Percentiles rank a stretch among this genome's conserved stretches.
Evolutionary conservation across 2,888 invertebrate species (phyloP).

Genomic region (Eucera pruinosa): DNA sequence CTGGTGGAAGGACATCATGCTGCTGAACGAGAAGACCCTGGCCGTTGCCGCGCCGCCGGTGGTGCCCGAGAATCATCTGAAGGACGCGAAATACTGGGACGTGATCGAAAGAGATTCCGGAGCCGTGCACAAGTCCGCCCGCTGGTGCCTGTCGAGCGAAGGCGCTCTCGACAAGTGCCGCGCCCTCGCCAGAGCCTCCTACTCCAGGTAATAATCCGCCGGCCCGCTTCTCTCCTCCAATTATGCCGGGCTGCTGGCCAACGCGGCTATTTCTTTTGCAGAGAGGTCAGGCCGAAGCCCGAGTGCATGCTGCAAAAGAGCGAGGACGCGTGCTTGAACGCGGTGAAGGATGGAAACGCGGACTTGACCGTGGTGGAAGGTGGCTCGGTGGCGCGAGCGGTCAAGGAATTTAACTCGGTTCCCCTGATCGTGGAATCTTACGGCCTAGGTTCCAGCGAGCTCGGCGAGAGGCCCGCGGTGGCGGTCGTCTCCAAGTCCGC

Average conservation of each 20-base stretch:
- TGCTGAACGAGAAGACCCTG: constrained; percentile 87
- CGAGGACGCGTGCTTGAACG: constrained; percentile 88
- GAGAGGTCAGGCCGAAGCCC: constrained; percentile 92
- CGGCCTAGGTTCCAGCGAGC: constrained; percentile 86
- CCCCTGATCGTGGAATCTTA: constrained; percentile 89
- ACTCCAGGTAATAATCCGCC: constrained; percentile 85
- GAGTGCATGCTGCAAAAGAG: constrained; percentile 90
- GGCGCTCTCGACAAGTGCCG: constrained; percentile 91
- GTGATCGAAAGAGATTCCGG: constrained; percentile 91
- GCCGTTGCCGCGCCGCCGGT: constrained; percentile 88
- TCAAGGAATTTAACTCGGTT: constrained; percentile 86
- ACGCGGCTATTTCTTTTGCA: too few relatives aligned
- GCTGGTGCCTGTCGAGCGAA: constrained; percentile 88
- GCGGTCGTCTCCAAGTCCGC: constrained; percentile 88
- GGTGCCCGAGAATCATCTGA: constrained; percentile 87
- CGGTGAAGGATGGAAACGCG: constrained; percentile 88
- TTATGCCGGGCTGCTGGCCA: too few relatives aligned
- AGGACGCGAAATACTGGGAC: constrained; percentile 88
- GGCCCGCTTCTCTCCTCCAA: neutral
- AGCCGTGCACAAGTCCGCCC: constrained; percentile 88
- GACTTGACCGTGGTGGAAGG: constrained; percentile 90
- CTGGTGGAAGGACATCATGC: constrained; percentile 86
- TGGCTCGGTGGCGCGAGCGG: constrained; percentile 85
- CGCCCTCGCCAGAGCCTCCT: constrained; percentile 89
- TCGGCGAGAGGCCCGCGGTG: constrained; percentile 85